Conservation (phyloP, 2,797 vertebrate genomes). For the Graptemys geographica region DNA sequence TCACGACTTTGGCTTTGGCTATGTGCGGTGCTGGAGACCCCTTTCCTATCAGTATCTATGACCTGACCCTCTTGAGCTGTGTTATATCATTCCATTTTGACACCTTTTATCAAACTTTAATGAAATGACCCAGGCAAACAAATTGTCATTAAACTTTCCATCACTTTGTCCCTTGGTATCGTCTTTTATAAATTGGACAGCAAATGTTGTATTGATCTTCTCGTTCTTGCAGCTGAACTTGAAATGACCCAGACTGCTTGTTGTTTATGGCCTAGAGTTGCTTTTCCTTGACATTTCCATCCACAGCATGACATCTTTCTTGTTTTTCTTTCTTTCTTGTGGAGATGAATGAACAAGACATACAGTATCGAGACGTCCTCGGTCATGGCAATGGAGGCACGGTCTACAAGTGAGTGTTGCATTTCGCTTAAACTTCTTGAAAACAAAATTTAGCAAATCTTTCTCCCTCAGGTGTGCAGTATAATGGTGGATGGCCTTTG, state of each 20-base stretch:
- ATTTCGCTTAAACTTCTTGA: conserved; percentile 52
- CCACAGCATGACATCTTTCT: conserved; percentile 85
- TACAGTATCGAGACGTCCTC: conserved; percentile 96
- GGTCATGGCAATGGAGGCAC: conserved; percentile 98
- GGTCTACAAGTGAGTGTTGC: conserved; percentile 95
- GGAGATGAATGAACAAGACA: conserved; percentile 99
- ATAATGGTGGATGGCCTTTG: fast-evolving
- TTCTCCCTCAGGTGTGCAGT: background rate
- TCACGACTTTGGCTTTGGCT: conserved; percentile 70
- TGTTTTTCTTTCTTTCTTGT: conserved; percentile 83
- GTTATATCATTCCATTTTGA: conserved; percentile 88
- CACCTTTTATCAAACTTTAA: conserved; percentile 92
- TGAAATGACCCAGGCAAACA: conserved; percentile 90
- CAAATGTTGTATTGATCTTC: conserved; percentile 94
- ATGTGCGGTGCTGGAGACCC: conserved; percentile 58
- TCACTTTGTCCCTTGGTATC: conserved; percentile 90
- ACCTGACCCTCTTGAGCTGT: conserved; percentile 83
- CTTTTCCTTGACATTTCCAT: conserved; percentile 88
- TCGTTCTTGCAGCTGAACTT: conserved; percentile 92
- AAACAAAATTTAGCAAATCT: background rate
- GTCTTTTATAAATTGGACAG: conserved; percentile 94
- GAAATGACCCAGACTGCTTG: conserved; percentile 88
- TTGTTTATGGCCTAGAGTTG: conserved; percentile 92
- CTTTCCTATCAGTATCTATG: conserved; percentile 75
- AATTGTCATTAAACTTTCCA: conserved; percentile 94